These are phyloP conservation scores for Fistularia commersonii DNA, from an alignment of 2,797 vertebrate genomes.

Conservation along the genomic window DNA sequence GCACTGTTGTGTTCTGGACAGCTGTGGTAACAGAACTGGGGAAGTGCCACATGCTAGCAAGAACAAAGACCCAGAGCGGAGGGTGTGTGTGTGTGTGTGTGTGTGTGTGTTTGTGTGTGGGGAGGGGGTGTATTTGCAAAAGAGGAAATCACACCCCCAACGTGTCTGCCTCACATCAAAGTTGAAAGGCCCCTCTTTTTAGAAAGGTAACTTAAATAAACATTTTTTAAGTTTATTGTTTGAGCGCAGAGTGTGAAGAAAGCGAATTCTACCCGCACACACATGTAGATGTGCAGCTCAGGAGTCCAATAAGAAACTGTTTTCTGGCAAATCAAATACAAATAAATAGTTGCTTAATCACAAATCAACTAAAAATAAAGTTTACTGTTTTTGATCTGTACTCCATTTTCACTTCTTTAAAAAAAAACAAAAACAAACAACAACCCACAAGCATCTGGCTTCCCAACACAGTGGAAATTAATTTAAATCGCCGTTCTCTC, in stretches of 20 bases:
- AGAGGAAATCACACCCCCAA: conserved; percentile 62
- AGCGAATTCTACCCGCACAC: no score
- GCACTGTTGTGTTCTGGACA: conserved; percentile 37
- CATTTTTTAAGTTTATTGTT: neutral
- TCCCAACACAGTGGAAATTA: no score
- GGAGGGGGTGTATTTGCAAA: conserved; percentile 43
- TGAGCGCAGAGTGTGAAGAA: no score
- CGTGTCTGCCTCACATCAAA: conserved; percentile 65
- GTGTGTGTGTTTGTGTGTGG: no score
- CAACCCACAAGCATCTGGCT: no score
- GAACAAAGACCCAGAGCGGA: conserved; percentile 57
- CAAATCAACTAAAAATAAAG: no score
- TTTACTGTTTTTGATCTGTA: no score
- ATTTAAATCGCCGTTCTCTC: no score
- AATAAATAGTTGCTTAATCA: neutral
- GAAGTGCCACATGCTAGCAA: conserved; percentile 52
- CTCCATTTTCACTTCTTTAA: no score
- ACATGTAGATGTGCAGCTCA: neutral
- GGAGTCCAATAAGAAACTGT: no score
- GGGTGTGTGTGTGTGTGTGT: no score
- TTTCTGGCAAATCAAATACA: neutral
- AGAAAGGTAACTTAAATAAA: conserved; percentile 43
- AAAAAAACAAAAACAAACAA: no score
- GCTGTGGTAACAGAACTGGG: conserved; percentile 60
- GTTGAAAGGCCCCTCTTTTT: conserved; percentile 43